Evolutionary conservation across 2,113 vertebrate genomes (phyloP), one percentile per base, ranked within the genome.

Genomic region (Clupea harengus): DNA sequence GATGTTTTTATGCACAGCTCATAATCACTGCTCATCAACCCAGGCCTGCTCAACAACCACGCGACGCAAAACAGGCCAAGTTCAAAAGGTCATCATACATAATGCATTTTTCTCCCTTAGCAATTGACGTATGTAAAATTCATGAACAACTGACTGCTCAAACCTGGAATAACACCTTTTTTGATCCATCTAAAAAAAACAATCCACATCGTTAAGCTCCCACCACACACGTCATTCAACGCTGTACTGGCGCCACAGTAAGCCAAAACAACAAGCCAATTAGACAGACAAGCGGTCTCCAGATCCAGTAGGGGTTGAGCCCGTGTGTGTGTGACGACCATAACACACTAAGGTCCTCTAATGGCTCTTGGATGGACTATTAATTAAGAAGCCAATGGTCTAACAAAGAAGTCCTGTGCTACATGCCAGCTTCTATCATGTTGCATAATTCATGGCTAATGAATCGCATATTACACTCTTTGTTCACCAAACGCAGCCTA

Each of bases 331-430:
- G 17, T 72, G n/a, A 72, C 32, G 57, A 32, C 64, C 64, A 13
- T 72, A 32, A 72, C n/a, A 28, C 64, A 64, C 20, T 25, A 5
- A 54, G 57, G 6, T 72, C 64, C 25, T 72, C n/a, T 72, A 72
- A 72, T 72, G 64, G 64, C 2, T 72, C 64, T 72, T 72, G 64
- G 64, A 72, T 72, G 64, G 64, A 72, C n/a, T 72, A 72, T 72
- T 72, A 72, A 72, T 72, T 28, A 72, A 32, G 64, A 72, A 32
- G 64, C 64, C 64, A 28, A 15, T 72, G 25, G n/a, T 11, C n/a
- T 72, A 72, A 72, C 64, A 72, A 72, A 72, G 64, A 13, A 5
- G n/a, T 9, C 64, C 64, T 72, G 25, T 32, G 28, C 10, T 72
- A 13, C n/a, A 1, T 11, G 8, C 28, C 64, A 32, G 64, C 64